phyloP scores from a whole-genome alignment of 1,140 invertebrate genomes.

The Monochamus saltuarius region DNA sequence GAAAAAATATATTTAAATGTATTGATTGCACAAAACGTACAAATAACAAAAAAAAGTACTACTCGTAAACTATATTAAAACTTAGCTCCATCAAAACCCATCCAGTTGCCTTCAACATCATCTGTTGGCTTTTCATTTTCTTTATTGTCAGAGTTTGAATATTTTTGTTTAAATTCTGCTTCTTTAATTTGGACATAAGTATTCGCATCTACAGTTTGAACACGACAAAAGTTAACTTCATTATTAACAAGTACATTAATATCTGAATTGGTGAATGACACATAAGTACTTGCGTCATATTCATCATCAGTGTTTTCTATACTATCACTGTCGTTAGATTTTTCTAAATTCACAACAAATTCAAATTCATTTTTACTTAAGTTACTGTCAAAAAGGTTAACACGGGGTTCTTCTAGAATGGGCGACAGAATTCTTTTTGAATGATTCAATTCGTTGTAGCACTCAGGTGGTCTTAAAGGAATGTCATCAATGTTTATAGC shows the following conservation, averaged over 20 bases:
- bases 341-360: conserved; percentile 1
- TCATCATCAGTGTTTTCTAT: conserved; percentile 4
- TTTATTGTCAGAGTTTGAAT: conserved; percentile 23
- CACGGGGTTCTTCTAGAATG: conserved; percentile 37
- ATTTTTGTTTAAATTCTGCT: conserved; percentile 27
- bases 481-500: conserved; percentile 46
- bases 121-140: conserved; percentile 23
- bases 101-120: conserved; percentile 47
- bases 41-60: neutral
- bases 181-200: conserved; percentile 28
- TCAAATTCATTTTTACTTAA: conserved; percentile 12
- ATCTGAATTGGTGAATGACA: conserved; percentile 19
- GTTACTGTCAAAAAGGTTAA: conserved; percentile 23
- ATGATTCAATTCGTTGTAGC: conserved; percentile 21
- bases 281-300: conserved; percentile 4
- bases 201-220: conserved; percentile 16
- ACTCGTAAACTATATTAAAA: conserved; percentile 36
- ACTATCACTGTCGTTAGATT: neutral
- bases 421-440: conserved; percentile 23
- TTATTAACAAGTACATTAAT: conserved; percentile 33
- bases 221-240: conserved; percentile 34
- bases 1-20: neutral
- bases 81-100: conserved; percentile 47
- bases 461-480: conserved; percentile 37
- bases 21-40: neutral